Evolutionary conservation across 2,113 vertebrate species (phyloP), one percentile per base, ranked within the genome.

Genomic region (Gasterosteus nipponicus): DNA sequence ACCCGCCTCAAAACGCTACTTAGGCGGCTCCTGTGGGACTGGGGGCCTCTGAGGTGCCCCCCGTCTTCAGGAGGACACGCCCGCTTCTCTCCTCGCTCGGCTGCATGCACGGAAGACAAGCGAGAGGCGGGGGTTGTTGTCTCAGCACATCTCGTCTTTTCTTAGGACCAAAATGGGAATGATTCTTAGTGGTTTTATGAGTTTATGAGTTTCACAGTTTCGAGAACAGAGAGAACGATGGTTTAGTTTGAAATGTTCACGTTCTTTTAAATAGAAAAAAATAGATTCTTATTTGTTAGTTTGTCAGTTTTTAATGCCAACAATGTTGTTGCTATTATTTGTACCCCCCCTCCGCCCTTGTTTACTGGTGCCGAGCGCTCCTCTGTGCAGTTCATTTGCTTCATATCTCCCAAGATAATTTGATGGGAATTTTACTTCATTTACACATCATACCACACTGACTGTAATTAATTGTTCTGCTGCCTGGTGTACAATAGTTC

Each of bases 381-480:
- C 65, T 88, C 80, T 90, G 80, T 69, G 80, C 84, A 88, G 88
- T 91, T 91, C 82, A 90, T 59, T 84, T 73, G 86, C 79, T 88
- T 85, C 80, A 92, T 81, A 83, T 78, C 77, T 89, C 94, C 88
- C 90, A 62, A 86, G 93, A 94, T 91, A 92, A 92, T 93, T 90
- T 86, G 69, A 87, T 69, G 87, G 90, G 75, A 91, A 92, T 93
- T 92, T 80, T 93, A 92, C 94, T 94, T 93, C 81, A 89, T 93
- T 93, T 90, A 90, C 93, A 91, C 92, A 88, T 92, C 87, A 89
- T 81, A 92, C 90, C 87, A 89, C 88, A 87, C 86, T 89, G 86
- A 83, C 86, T 91, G 84, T 92, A 94, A 94, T 94, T 93, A 94
- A 94, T 95, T 94, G 92, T 83, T 82, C 80, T 81, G 89, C 87